These are phyloP conservation scores for Spinibarbus caldwelli DNA, from an alignment of 2,797 vertebrate genomes.

Conservation along the genomic window DNA sequence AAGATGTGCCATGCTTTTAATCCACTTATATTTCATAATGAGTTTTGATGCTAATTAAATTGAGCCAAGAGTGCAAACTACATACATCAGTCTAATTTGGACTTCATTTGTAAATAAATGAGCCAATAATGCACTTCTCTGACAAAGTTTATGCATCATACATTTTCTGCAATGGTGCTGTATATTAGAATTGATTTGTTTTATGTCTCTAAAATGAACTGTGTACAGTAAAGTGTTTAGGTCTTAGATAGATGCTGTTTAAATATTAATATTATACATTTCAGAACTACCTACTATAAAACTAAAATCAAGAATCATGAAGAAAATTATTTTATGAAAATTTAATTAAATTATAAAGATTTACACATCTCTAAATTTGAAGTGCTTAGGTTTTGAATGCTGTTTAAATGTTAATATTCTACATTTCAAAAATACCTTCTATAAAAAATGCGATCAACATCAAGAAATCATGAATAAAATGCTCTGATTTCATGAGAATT, in stretches of 20 bases:
- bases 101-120: neutral
- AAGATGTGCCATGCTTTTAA: neutral
- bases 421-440: too few species aligned
- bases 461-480: too few species aligned
- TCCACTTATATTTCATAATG: neutral
- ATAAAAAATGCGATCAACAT: too few species aligned
- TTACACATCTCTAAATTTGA: neutral
- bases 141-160: neutral
- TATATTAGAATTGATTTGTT: neutral
- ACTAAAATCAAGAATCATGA: neutral
- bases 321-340: neutral
- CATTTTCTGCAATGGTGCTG: neutral
- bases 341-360: neutral
- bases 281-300: neutral
- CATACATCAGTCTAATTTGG: neutral
- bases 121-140: neutral
- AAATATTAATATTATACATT: neutral
- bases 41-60: neutral
- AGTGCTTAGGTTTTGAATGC: too few species aligned
- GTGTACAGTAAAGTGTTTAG: neutral
- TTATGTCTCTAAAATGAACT: neutral
- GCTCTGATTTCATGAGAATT: too few species aligned
- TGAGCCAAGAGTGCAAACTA: neutral
- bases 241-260: neutral
- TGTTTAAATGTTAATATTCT: too few species aligned